Conservation (phyloP, 2,797 vertebrate genomes). For the Dicrostonyx torquatus region DNA sequence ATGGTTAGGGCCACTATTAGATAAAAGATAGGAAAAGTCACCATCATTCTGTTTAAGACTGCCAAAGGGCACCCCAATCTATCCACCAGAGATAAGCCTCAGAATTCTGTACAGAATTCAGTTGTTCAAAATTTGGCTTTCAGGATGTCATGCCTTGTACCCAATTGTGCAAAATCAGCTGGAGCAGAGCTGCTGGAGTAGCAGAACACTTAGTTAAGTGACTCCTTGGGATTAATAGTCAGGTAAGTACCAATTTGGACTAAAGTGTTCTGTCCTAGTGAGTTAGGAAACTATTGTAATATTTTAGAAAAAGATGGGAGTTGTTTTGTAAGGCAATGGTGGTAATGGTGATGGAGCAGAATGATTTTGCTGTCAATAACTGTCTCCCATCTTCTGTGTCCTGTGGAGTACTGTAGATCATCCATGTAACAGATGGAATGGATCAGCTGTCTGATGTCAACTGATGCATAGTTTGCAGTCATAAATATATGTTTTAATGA, state of each 20-base stretch:
- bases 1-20: background rate
- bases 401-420: background rate
- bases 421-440: background rate
- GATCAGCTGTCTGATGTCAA: constrained; percentile 20
- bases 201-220: background rate
- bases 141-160: background rate
- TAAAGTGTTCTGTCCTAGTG: background rate
- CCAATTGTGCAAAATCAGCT: background rate
- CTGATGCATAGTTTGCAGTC: constrained; percentile 26
- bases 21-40: background rate
- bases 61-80: background rate
- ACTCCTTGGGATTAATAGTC: background rate
- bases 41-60: background rate
- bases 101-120: background rate
- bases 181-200: background rate
- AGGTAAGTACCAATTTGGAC: constrained; percentile 3
- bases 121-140: constrained; percentile 36
- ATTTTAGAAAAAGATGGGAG: background rate
- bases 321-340: background rate
- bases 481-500: background rate
- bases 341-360: background rate
- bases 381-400: background rate
- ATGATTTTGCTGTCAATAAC: background rate
- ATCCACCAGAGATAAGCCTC: background rate
- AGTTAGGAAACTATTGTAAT: background rate